A percentile compares a stretch with the other conserved stretches of the same genome.
Evolutionary conservation across 2,113 vertebrate genomes (phyloP).

Genomic region (Ctenomys sociabilis): DNA sequence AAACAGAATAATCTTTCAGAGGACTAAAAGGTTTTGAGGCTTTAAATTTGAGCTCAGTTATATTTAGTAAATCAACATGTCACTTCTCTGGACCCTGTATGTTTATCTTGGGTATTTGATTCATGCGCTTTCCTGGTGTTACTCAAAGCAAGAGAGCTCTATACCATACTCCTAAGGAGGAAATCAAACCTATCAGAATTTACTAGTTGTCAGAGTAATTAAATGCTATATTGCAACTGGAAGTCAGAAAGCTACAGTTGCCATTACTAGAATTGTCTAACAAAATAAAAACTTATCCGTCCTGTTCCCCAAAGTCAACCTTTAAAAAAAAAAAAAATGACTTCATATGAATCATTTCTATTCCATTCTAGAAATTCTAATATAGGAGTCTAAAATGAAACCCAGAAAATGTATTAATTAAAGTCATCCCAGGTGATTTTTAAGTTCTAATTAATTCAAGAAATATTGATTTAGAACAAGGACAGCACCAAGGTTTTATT

Average conservation of each 20-base stretch:
- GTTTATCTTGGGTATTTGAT: slow-evolving; percentile 68
- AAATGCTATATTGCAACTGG: neutral
- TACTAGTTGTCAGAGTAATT: slow-evolving; percentile 5
- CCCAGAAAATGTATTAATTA: slow-evolving; percentile 10
- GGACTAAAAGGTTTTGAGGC: slow-evolving; percentile 19
- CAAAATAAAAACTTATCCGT: slow-evolving; percentile 29
- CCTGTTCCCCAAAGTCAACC: slow-evolving; percentile 26
- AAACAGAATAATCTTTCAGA: slow-evolving; percentile 53
- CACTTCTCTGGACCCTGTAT: slow-evolving; percentile 71
- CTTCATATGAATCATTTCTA: slow-evolving; percentile 38
- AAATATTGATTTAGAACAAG: slow-evolving; percentile 24
- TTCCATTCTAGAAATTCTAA: slow-evolving; percentile 49
- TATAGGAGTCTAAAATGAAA: slow-evolving; percentile 16
- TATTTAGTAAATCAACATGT: slow-evolving; percentile 76
- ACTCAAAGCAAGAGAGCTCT: slow-evolving; percentile 67
- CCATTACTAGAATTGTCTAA: neutral
- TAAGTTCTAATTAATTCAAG: slow-evolving; percentile 9
- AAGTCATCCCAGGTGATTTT: slow-evolving; percentile 16
- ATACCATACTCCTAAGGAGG: slow-evolving; percentile 37
- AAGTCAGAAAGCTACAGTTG: neutral
- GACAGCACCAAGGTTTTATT: slow-evolving; percentile 20
- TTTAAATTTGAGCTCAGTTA: slow-evolving; percentile 73
- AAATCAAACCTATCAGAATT: slow-evolving; percentile 49
- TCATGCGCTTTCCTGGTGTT: slow-evolving; percentile 60
- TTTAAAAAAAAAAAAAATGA: neutral